Conservation (phyloP, 2,797 vertebrate genomes). For the Taenioides sp. region DNA sequence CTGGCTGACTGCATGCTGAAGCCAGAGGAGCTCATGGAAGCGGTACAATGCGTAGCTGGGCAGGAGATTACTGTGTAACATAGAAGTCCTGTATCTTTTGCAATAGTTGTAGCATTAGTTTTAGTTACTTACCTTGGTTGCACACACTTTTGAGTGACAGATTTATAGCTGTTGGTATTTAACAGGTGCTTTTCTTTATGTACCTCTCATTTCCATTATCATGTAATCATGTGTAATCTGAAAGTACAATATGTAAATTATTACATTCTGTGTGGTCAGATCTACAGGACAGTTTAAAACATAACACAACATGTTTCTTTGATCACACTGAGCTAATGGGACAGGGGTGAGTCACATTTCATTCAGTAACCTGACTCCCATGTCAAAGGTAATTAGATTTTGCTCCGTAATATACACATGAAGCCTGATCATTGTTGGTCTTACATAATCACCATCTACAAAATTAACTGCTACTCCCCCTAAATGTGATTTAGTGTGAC, state of each 20-base stretch:
- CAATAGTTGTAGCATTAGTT: slow-evolving; percentile 16
- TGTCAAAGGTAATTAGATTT: slow-evolving; percentile 29
- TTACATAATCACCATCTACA: slow-evolving; percentile 48
- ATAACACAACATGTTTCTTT: background rate
- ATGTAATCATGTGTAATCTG: background rate
- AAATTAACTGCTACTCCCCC: slow-evolving; percentile 38
- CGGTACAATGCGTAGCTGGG: slow-evolving; percentile 70
- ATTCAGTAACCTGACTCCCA: slow-evolving; percentile 12
- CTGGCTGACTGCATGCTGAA: slow-evolving; percentile 85
- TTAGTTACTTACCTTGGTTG: background rate
- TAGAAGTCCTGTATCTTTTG: slow-evolving; percentile 15
- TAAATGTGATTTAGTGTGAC: slow-evolving; percentile 10
- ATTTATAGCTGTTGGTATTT: background rate
- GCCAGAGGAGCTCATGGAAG: slow-evolving; percentile 76
- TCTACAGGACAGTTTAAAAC: background rate
- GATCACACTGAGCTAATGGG: slow-evolving; percentile 28
- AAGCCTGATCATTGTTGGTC: slow-evolving; percentile 31
- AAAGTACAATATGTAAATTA: background rate
- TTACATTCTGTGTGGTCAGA: background rate
- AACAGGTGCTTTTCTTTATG: background rate
- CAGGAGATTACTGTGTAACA: background rate
- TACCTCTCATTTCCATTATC: background rate
- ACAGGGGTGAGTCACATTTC: no score
- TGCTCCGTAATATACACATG: slow-evolving; percentile 11
- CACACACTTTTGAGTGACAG: background rate